Conservation (phyloP, 1,140 invertebrate species). For the Patella vulgata region DNA sequence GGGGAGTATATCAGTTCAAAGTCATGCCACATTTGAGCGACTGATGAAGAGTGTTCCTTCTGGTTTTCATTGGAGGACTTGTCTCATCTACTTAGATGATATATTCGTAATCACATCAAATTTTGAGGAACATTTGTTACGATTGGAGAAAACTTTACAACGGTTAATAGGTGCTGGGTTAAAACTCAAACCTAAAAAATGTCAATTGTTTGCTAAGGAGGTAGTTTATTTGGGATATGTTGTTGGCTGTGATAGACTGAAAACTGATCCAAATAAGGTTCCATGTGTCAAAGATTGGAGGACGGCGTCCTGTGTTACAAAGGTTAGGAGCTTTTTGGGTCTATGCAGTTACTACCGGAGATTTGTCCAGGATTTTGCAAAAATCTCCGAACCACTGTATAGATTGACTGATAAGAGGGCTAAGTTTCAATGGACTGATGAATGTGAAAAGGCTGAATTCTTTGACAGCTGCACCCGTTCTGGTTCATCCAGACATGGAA, state of each 20-base stretch:
- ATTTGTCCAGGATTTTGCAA: slow-evolving; percentile 27
- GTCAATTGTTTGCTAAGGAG: slow-evolving; percentile 31
- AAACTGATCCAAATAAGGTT: slow-evolving; percentile 18
- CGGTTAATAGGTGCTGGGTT: slow-evolving; percentile 28
- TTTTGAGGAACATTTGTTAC: slow-evolving; percentile 23
- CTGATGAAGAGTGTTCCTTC: slow-evolving; percentile 41
- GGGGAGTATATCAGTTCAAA: too few relatives aligned
- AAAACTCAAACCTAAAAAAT: slow-evolving; percentile 38
- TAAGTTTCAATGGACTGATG: slow-evolving; percentile 31
- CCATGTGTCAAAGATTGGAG: slow-evolving; percentile 22
- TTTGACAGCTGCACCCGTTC: slow-evolving; percentile 25
- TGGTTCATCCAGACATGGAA: slow-evolving; percentile 20
- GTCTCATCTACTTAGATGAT: slow-evolving; percentile 42
- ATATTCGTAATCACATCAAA: slow-evolving; percentile 26
- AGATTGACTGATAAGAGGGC: slow-evolving; percentile 25
- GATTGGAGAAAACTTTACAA: slow-evolving; percentile 28
- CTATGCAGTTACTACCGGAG: slow-evolving; percentile 23
- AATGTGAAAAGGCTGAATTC: slow-evolving; percentile 7
- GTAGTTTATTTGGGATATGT: slow-evolving; percentile 31
- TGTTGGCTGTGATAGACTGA: slow-evolving; percentile 17
- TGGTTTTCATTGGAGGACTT: slow-evolving; percentile 19
- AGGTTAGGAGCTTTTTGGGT: slow-evolving; percentile 28
- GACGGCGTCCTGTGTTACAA: slow-evolving; percentile 9
- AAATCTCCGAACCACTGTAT: slow-evolving; percentile 28
- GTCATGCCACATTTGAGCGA: slow-evolving; percentile 36